Evolutionary conservation across 2,888 invertebrate species (phyloP).

Genomic region (Stenichneumon culpator): DNA sequence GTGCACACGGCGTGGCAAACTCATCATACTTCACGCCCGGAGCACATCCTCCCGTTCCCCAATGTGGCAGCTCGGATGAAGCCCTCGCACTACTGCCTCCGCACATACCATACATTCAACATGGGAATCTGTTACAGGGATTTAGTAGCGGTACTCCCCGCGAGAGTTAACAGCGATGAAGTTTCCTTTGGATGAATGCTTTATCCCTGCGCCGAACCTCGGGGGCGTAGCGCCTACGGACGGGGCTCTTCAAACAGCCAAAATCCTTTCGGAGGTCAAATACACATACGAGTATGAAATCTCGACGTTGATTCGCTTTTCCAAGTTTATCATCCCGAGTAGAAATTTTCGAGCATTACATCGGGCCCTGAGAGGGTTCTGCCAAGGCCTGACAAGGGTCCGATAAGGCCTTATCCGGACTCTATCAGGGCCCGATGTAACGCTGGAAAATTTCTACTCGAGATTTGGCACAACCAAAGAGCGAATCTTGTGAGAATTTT

Average conservation of each 20-base stretch:
- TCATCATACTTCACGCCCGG: conserved; percentile 68
- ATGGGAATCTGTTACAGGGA: conserved; percentile 65
- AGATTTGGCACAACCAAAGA: background rate
- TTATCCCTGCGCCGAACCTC: background rate
- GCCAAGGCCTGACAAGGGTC: too few relatives aligned
- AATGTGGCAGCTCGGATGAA: conserved; percentile 62
- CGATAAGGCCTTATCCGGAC: too few relatives aligned
- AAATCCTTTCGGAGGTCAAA: background rate
- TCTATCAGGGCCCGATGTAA: too few relatives aligned
- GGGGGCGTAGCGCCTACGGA: background rate
- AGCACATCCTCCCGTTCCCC: conserved; percentile 64
- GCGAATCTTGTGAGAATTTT: background rate
- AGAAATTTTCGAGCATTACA: too few relatives aligned
- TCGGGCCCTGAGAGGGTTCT: too few relatives aligned
- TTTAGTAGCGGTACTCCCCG: conserved; percentile 63
- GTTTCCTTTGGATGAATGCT: conserved; percentile 45
- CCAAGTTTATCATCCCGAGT: too few relatives aligned
- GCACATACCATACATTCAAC: conserved; percentile 10
- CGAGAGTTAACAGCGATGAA: conserved; percentile 45
- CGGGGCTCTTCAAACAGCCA: background rate
- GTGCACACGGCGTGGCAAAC: conserved; percentile 66
- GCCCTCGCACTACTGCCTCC: conserved; percentile 28
- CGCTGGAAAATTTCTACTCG: too few relatives aligned
- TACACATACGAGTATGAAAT: background rate
- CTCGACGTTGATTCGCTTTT: background rate